A percentile compares a stretch with the other conserved stretches of the same genome.
These are phyloP conservation scores for Pelusios castaneus DNA, from an alignment of 2,113 vertebrate genomes.

Conservation along the genomic window DNA sequence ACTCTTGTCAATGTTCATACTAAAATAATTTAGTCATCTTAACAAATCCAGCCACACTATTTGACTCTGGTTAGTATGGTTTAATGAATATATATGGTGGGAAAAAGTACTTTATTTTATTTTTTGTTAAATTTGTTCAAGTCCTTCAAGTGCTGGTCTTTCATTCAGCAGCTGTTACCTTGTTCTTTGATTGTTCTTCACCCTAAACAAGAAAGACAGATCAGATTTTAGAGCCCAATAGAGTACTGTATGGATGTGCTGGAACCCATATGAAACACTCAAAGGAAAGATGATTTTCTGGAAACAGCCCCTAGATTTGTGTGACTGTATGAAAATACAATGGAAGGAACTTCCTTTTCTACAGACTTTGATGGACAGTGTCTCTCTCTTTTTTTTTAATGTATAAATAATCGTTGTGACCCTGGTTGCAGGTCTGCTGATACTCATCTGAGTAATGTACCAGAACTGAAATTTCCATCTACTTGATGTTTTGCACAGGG, in stretches of 20 bases:
- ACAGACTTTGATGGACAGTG: conserved; percentile 75
- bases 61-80: conserved; percentile 3
- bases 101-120: conserved; percentile 1
- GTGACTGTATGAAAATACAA: conserved; percentile 50
- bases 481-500: conserved; percentile 80
- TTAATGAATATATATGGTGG: not conserved
- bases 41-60: not conserved
- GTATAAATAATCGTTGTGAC: conserved; percentile 86
- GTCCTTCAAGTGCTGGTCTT: not conserved
- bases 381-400: conserved; percentile 73
- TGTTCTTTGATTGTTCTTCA: not conserved
- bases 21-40: not conserved
- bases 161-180: not conserved
- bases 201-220: not conserved
- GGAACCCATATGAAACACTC: conserved; percentile 17
- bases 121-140: not conserved
- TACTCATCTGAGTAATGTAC: conserved; percentile 85
- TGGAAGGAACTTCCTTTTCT: conserved; percentile 14
- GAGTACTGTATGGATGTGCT: not conserved
- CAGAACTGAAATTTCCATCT: conserved; percentile 86
- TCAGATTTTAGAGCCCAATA: not conserved
- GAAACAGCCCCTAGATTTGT: conserved; percentile 33
- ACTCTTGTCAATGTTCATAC: not conserved
- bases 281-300: conserved; percentile 40
- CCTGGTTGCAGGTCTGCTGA: conserved; percentile 83